These are phyloP conservation scores for Numenius arquata DNA, from an alignment of 2,113 vertebrate genomes.

Conservation along the genomic window DNA sequence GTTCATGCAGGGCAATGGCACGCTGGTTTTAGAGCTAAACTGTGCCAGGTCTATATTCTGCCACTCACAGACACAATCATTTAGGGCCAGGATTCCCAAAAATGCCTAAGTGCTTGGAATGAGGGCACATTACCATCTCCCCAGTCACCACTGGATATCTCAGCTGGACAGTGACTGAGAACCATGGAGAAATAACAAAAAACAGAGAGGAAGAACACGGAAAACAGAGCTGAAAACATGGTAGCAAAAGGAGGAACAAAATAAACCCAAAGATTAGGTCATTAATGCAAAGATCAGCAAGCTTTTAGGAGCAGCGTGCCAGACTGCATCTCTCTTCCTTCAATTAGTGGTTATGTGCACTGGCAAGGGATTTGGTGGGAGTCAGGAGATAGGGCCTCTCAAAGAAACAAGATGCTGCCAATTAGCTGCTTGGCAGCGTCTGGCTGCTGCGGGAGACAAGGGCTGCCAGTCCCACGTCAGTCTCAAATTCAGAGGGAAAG, in stretches of 20 bases:
- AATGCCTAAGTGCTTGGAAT: background rate
- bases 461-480: background rate
- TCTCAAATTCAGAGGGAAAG: background rate
- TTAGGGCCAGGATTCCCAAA: background rate
- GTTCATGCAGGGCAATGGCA: background rate
- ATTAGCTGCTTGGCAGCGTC: background rate
- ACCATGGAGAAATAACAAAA: background rate
- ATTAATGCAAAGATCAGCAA: background rate
- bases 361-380: background rate
- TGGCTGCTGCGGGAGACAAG: background rate
- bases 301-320: background rate
- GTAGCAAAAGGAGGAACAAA: background rate
- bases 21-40: background rate
- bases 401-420: background rate
- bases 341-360: background rate
- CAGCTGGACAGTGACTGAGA: background rate
- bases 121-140: background rate
- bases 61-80: background rate
- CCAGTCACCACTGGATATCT: background rate
- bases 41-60: background rate
- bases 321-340: background rate
- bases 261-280: background rate
- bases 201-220: background rate
- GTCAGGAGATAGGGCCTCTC: background rate
- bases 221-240: background rate